Conservation (phyloP, 2,888 invertebrate species). For the Ceratothoa steindachneri region DNA sequence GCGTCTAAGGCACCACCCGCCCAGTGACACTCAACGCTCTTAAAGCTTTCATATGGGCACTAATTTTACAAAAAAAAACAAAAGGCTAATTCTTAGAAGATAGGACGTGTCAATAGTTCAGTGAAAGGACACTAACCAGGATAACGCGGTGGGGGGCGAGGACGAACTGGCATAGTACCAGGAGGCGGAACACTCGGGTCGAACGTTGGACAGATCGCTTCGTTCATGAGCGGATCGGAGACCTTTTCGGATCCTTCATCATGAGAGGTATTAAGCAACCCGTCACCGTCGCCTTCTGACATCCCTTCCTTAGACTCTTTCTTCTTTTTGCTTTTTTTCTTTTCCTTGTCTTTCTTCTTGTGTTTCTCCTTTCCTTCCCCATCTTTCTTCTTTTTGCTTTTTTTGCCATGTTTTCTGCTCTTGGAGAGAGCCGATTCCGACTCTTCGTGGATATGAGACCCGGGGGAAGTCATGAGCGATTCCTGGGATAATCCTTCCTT, state of each 20-base stretch:
- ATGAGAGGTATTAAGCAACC: background rate
- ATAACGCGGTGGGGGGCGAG: background rate
- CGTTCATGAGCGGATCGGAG: background rate
- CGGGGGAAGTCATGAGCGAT: background rate
- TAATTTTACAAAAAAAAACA: too few species aligned
- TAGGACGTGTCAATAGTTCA: too few species aligned
- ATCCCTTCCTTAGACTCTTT: background rate
- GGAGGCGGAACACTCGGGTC: background rate
- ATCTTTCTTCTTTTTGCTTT: background rate
- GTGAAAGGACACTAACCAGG: too few species aligned
- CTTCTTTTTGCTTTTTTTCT: background rate
- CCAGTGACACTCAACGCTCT: too few species aligned
- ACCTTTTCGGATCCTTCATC: background rate
- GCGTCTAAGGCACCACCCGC: too few species aligned
- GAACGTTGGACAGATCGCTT: conserved; percentile 2
- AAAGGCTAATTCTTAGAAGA: too few species aligned
- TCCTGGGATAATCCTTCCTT: background rate
- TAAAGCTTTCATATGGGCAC: too few species aligned
- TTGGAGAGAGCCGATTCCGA: background rate
- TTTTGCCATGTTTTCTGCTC: background rate
- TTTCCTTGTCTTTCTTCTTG: background rate
- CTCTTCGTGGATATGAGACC: background rate
- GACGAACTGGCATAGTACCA: background rate
- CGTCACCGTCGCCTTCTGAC: background rate
- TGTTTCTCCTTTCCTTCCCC: background rate